Percentiles rank a stretch among this genome's conserved stretches.
Evolutionary conservation across 2,797 vertebrate species (phyloP).

Genomic region (Gambelia wislizenii): DNA sequence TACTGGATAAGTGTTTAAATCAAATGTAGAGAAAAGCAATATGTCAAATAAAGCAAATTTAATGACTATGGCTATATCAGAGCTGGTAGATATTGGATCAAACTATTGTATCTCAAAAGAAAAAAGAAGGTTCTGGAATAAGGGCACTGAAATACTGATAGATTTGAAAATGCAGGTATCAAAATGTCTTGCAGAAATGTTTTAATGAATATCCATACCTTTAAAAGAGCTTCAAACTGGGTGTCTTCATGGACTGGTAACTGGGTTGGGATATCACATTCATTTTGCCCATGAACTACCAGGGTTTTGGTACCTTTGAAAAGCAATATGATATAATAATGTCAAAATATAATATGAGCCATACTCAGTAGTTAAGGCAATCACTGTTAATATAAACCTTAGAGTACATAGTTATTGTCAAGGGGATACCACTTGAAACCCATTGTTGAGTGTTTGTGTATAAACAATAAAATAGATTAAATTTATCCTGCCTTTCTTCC

Average conservation of each 20-base stretch:
- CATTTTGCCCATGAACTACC: conserved; percentile 98
- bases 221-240: conserved; percentile 97
- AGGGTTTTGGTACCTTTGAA: conserved; percentile 94
- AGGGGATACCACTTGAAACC: conserved; percentile 5
- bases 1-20: neutral
- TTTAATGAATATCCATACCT: conserved; percentile 79
- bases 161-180: neutral
- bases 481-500: neutral
- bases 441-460: neutral
- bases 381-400: conserved; percentile 2
- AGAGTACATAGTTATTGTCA: neutral
- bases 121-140: neutral
- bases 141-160: neutral
- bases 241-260: conserved; percentile 99
- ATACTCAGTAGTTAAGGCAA: conserved; percentile 1
- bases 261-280: conserved; percentile 98
- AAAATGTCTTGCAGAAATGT: neutral
- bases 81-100: neutral
- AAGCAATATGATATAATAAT: conserved; percentile 14
- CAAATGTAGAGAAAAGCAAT: neutral
- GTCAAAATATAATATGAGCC: conserved; percentile 16
- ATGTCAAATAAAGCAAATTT: neutral
- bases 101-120: neutral
- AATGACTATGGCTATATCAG: neutral
- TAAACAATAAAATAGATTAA: neutral